Evolutionary conservation across 2,113 vertebrate species (phyloP), one percentile per base, ranked within the genome.

Genomic region (Otis tarda): DNA sequence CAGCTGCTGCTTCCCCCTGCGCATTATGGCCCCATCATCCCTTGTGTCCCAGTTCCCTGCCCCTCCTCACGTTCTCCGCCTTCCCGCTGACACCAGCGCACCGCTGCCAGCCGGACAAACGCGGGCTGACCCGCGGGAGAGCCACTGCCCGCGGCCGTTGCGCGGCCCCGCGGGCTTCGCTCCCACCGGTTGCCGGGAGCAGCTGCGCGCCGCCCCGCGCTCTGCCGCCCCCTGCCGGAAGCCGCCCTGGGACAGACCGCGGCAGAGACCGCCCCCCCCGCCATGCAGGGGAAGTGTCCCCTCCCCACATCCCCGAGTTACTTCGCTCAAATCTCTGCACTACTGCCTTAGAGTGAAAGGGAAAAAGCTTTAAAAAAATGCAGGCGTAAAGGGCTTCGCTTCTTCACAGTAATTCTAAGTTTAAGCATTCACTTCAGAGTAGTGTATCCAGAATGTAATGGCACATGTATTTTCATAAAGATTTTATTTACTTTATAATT

Each of bases 51-150:
- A n/a, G 3, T 14, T 47, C 23, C 33, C 6, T 0, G 20, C 27
- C 50, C 35, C n/a, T 39, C 12, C 17, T 1, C 9, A 1, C 0
- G 2, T 8, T 23, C 23, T 23, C 16, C 41, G 6, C 2, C 41
- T 11, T 12, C 37, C 27, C 6, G 0, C 3, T 5, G 35, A 15
- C 10, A 25, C 0, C 31, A 9, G n/a, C 7, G 35, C 15, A 18
- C 15, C 16, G 0, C 11, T 1, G 9, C 0, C 17, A 8, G n/a
- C 5, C 2, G 4, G 4, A 18, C 13, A 10, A 3, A 1, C 6
- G 4, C 55, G 2, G 24, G 14, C 33, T 16, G 68, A 4, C 1
- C 12, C 10, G 0, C 11, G 22, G 14, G 2, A 9, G 13, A 0
- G 30, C 14, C 12, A 14, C 69, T 3, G 37, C 12, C 12, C 8